Evolutionary conservation across 2,797 vertebrate genomes (phyloP).

Genomic region (Phalloptychus januarius): DNA sequence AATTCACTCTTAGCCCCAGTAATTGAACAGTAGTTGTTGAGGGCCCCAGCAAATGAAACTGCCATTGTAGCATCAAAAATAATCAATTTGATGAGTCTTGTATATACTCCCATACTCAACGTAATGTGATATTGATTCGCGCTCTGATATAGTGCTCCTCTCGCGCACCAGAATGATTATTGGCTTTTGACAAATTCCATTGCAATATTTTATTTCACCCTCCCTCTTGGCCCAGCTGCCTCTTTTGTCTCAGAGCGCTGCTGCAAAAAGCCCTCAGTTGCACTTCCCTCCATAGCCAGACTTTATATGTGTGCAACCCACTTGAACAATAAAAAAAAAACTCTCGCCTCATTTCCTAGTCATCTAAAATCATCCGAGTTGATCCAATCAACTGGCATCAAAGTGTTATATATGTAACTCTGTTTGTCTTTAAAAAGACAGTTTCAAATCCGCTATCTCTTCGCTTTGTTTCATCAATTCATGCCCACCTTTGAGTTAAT

Average conservation of each 20-base stretch:
- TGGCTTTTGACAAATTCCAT: slow-evolving; percentile 82
- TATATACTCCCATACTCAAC: slow-evolving; percentile 83
- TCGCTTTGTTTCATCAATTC: slow-evolving; percentile 23
- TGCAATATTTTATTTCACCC: slow-evolving; percentile 58
- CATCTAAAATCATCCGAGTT: slow-evolving; percentile 56
- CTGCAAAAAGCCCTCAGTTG: slow-evolving; percentile 47
- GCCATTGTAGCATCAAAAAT: slow-evolving; percentile 84
- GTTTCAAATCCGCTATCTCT: slow-evolving; percentile 39
- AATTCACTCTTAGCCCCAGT: slow-evolving; percentile 64
- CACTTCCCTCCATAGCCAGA: slow-evolving; percentile 33
- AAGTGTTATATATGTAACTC: slow-evolving; percentile 52
- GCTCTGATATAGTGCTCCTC: slow-evolving; percentile 78
- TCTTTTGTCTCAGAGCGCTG: slow-evolving; percentile 51
- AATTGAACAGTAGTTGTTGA: slow-evolving; percentile 80
- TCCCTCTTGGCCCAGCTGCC: slow-evolving; percentile 18
- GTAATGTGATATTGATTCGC: slow-evolving; percentile 86
- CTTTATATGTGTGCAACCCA: slow-evolving; percentile 40
- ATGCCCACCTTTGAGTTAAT: slow-evolving; percentile 60
- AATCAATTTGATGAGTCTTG: slow-evolving; percentile 87
- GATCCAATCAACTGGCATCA: slow-evolving; percentile 55
- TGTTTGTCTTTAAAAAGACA: slow-evolving; percentile 70
- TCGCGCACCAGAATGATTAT: slow-evolving; percentile 77
- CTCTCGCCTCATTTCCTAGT: slow-evolving; percentile 53
- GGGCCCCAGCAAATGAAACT: slow-evolving; percentile 80
- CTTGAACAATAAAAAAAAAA: slow-evolving; percentile 49